Evolutionary conservation across 2,113 vertebrate species (phyloP).

Genomic region (Ardeotis arabs): DNA sequence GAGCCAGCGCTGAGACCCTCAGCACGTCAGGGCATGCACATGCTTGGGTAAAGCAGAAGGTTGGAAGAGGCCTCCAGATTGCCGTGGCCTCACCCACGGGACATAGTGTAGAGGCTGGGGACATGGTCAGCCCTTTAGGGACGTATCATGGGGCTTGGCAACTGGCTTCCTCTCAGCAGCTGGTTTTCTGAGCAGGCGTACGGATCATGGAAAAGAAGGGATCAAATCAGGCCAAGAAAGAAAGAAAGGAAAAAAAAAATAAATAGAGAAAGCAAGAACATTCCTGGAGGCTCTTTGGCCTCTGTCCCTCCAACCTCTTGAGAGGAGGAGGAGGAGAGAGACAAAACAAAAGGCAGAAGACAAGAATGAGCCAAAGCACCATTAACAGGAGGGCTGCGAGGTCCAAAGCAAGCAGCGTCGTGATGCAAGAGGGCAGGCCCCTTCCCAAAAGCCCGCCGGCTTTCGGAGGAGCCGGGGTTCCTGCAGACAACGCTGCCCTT

Average conservation of each 20-base stretch:
- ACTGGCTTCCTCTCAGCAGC: background rate
- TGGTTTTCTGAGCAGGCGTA: background rate
- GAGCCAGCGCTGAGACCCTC: background rate
- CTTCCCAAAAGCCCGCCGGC: background rate
- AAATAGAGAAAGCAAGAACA: constrained; percentile 20
- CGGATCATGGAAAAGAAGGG: constrained; percentile 7
- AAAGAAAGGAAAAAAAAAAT: background rate
- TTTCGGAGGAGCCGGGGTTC: background rate
- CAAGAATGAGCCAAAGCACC: background rate
- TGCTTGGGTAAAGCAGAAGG: background rate
- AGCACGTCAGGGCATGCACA: accelerated
- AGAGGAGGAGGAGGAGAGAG: constrained; percentile 34
- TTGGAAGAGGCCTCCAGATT: background rate
- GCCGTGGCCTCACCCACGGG: background rate
- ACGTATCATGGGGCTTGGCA: background rate
- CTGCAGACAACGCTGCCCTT: constrained; percentile 16
- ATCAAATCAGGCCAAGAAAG: constrained; percentile 29
- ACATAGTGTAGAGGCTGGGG: background rate
- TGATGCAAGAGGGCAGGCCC: background rate
- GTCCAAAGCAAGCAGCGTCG: background rate
- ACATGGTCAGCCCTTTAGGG: background rate
- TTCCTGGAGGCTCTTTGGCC: constrained; percentile 61
- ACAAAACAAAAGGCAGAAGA: constrained; percentile 51
- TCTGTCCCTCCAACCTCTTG: constrained; percentile 23
- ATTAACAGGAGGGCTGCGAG: background rate